Percentiles rank a stretch among this genome's conserved stretches.
Evolutionary conservation across 2,113 vertebrate species (phyloP).

Genomic region (Trogon melanurus): DNA sequence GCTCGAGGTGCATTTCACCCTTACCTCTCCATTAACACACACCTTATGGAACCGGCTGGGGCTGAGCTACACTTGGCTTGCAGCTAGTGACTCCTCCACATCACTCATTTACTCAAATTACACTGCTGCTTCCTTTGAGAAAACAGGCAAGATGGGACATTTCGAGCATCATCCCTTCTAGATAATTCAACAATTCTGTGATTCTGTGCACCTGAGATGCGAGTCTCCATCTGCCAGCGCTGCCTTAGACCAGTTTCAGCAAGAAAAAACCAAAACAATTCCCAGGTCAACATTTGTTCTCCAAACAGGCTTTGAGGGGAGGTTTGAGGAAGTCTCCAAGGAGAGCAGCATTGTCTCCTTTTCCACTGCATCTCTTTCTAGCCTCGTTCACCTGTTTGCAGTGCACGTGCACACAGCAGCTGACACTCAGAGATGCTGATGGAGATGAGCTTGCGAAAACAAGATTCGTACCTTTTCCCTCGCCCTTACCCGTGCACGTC

Average conservation of each 20-base stretch:
- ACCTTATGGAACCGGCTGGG: not conserved
- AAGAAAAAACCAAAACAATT: not conserved
- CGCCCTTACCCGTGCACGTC: constrained; percentile 84
- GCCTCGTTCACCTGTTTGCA: not conserved
- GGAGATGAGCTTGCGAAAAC: not conserved
- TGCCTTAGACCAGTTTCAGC: not conserved
- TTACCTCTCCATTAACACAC: not conserved
- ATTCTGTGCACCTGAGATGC: not conserved
- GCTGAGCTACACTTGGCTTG: not conserved
- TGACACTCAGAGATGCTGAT: rapidly evolving
- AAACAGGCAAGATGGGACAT: not conserved
- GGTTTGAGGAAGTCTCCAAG: not conserved
- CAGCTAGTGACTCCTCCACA: not conserved
- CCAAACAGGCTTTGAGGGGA: not conserved
- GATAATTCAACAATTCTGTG: not conserved
- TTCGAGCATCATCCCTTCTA: not conserved
- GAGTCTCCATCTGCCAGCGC: not conserved
- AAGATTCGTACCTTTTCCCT: rapidly evolving
- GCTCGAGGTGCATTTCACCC: not conserved
- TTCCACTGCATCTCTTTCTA: not conserved
- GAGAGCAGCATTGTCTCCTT: not conserved
- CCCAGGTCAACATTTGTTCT: not conserved
- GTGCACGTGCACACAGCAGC: rapidly evolving
- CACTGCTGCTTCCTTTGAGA: not conserved
- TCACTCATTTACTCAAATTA: not conserved